Conservation (phyloP, 2,113 vertebrate genomes). For the Alectura lathami region DNA sequence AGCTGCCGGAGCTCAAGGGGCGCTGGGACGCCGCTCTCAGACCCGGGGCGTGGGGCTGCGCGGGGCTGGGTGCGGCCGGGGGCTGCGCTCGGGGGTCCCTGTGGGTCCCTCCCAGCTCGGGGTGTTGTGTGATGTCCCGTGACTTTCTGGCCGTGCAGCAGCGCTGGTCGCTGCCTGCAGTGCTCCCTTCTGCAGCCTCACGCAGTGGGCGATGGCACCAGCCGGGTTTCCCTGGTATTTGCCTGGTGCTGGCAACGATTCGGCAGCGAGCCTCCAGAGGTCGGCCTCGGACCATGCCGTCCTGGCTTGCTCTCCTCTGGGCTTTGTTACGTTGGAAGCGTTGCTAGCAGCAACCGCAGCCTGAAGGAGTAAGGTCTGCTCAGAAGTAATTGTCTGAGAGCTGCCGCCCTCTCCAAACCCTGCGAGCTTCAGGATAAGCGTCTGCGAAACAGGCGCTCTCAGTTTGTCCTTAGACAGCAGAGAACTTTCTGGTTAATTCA, state of each 20-base stretch:
- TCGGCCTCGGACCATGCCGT: neutral
- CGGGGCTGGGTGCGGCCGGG: too few relatives aligned
- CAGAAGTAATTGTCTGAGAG: neutral
- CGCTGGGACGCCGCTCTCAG: too few relatives aligned
- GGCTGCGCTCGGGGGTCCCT: too few relatives aligned
- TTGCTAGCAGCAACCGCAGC: neutral
- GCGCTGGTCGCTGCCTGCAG: too few relatives aligned
- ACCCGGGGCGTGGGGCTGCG: too few relatives aligned
- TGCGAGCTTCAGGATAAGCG: neutral
- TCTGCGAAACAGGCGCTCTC: neutral
- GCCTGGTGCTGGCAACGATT: neutral
- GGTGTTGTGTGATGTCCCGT: too few relatives aligned
- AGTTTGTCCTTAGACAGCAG: neutral
- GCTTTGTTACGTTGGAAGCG: neutral
- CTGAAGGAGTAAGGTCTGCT: fast-evolving
- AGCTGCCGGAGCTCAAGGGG: too few relatives aligned
- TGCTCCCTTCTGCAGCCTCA: too few relatives aligned
- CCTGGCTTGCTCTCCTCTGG: neutral
- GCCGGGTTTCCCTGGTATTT: neutral
- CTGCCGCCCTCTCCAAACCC: neutral
- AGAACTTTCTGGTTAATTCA: neutral
- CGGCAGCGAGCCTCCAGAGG: slow-evolving; percentile 52
- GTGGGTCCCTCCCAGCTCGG: too few relatives aligned
- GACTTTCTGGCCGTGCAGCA: too few relatives aligned
- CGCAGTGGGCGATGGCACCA: neutral